Evolutionary conservation across 2,888 invertebrate genomes (phyloP).

Genomic region (Acanthococcus lagerstroemiae): DNA sequence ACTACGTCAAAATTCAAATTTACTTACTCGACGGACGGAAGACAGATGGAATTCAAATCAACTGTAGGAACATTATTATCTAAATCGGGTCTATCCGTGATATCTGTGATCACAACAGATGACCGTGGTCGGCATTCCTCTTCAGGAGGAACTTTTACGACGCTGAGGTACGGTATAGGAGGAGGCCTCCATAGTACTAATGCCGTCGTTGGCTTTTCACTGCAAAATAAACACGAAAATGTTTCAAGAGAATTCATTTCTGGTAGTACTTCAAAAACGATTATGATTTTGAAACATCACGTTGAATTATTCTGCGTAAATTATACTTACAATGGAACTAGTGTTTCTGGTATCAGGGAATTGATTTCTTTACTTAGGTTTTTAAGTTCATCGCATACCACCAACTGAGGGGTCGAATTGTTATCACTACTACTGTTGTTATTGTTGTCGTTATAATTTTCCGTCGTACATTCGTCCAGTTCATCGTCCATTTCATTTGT

Average conservation of each 20-base stretch:
- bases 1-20: too few relatives aligned
- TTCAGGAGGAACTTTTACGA: not conserved
- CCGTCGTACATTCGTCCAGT: not conserved
- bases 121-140: slow-evolving; percentile 15
- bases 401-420: too few relatives aligned
- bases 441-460: too few relatives aligned
- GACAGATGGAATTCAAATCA: slow-evolving; percentile 1
- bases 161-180: slow-evolving; percentile 10
- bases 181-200: slow-evolving; percentile 74
- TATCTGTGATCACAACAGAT: slow-evolving; percentile 23
- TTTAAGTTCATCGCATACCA: slow-evolving; percentile 19
- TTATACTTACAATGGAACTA: slow-evolving; percentile 14
- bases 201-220: slow-evolving; percentile 65
- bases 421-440: too few relatives aligned
- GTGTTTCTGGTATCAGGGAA: slow-evolving; percentile 12
- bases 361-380: slow-evolving; percentile 13
- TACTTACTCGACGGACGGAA: slow-evolving; percentile 4
- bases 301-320: not conserved
- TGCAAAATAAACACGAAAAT: slow-evolving; percentile 37
- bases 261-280: too few relatives aligned
- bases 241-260: too few relatives aligned
- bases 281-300: not conserved
- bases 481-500: slow-evolving; percentile 7
- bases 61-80: slow-evolving; percentile 17
- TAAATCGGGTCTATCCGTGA: slow-evolving; percentile 18